These are phyloP conservation scores for Leucopsar rothschildi DNA, from an alignment of 2,113 vertebrate genomes.

Conservation along the genomic window DNA sequence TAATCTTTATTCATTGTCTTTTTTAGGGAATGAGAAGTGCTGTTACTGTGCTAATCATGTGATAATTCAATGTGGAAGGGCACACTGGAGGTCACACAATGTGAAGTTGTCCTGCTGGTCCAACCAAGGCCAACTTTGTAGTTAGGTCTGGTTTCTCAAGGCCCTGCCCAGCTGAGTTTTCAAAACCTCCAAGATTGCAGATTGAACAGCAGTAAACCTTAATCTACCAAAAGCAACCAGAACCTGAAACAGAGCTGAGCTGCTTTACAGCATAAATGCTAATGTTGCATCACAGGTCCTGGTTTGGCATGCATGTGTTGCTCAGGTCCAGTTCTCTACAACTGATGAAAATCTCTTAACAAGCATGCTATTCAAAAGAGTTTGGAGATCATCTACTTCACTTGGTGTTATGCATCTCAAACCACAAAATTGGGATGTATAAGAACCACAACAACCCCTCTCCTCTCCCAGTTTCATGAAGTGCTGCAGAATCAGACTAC, in stretches of 20 bases:
- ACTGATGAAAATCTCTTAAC: background rate
- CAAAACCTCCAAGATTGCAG: background rate
- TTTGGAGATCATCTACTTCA: background rate
- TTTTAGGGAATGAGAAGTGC: background rate
- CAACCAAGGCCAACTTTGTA: background rate
- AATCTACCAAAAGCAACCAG: background rate
- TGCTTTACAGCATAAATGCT: background rate
- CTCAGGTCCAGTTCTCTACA: background rate
- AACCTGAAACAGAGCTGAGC: background rate
- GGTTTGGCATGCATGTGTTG: background rate
- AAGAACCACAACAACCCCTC: accelerated
- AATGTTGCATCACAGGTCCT: background rate
- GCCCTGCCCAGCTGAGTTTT: background rate
- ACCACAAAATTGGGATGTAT: background rate
- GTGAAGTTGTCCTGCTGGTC: background rate
- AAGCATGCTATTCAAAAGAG: background rate
- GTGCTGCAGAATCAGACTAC: background rate
- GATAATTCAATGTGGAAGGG: background rate
- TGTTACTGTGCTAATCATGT: background rate
- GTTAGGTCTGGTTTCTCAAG: background rate
- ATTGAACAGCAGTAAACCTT: background rate
- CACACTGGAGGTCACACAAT: no score
- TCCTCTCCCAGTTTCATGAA: background rate
- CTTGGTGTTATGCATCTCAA: background rate
- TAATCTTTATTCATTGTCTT: background rate